Evolutionary conservation across 2,888 invertebrate genomes (phyloP).

Genomic region (Pheosia tremula): DNA sequence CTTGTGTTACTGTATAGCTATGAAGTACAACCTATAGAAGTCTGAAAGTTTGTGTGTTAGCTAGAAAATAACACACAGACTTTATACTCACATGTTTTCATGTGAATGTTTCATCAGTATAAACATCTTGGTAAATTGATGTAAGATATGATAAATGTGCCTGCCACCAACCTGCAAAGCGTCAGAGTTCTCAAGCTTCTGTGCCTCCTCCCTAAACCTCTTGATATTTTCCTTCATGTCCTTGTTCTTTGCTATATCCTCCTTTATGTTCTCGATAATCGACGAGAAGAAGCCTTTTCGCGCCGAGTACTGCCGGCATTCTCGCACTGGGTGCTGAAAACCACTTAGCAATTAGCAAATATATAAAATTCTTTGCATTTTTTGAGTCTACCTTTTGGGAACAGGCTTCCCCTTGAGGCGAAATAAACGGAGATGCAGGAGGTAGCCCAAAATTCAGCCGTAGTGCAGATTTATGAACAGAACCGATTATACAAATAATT

Average conservation of each 20-base stretch:
- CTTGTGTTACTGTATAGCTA: too few relatives aligned
- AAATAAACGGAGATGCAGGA: too few relatives aligned
- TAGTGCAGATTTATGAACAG: too few relatives aligned
- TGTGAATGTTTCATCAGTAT: too few relatives aligned
- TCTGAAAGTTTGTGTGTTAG: too few relatives aligned
- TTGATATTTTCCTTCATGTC: constrained; percentile 99
- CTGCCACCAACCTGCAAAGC: constrained; percentile 87
- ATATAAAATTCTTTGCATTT: background rate
- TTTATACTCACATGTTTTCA: too few relatives aligned
- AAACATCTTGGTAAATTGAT: background rate
- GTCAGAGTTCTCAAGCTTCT: constrained; percentile 98
- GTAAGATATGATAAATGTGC: background rate
- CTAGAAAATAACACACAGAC: too few relatives aligned
- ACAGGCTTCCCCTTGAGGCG: too few relatives aligned
- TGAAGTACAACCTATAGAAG: too few relatives aligned
- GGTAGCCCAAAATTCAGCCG: too few relatives aligned
- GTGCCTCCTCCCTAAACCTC: constrained; percentile 98
- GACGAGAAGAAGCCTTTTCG: constrained; percentile 92
- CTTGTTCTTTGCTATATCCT: constrained; percentile 98
- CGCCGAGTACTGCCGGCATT: constrained; percentile 75
- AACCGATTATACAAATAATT: too few relatives aligned
- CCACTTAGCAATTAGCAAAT: constrained; percentile 1
- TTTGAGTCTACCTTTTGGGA: too few relatives aligned
- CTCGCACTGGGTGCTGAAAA: constrained; percentile 58
- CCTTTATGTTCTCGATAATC: constrained; percentile 95